These are phyloP conservation scores for Notarius lentiginosus DNA, from an alignment of 2,113 vertebrate genomes.

Conservation along the genomic window DNA sequence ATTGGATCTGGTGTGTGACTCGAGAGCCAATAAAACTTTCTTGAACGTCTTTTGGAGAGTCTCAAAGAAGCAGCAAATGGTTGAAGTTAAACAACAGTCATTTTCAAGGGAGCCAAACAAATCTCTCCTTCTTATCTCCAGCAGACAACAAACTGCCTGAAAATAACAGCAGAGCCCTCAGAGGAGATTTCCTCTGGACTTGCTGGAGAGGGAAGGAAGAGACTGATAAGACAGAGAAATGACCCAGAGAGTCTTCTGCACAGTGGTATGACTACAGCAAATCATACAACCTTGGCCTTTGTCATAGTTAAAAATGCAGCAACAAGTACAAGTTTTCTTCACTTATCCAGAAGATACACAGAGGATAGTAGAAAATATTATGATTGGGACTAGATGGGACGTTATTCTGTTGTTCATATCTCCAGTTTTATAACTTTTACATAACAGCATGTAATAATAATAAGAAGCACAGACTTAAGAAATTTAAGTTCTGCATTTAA, in stretches of 20 bases:
- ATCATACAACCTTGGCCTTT: conserved; percentile 11
- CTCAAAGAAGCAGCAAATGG: not conserved
- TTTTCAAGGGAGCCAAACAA: conserved; percentile 50
- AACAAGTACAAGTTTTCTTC: not conserved
- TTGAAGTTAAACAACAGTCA: not conserved
- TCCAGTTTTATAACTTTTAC: not conserved
- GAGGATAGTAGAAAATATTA: not conserved
- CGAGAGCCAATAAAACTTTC: not conserved
- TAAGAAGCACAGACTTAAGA: too few species aligned
- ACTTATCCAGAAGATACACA: not conserved
- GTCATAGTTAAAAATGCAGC: conserved; percentile 5
- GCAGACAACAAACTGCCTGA: conserved; percentile 63
- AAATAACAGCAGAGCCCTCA: conserved; percentile 68
- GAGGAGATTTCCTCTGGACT: conserved; percentile 66
- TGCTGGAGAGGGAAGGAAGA: conserved; percentile 38
- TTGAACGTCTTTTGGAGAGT: not conserved
- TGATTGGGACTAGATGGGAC: not conserved
- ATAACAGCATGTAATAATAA: not conserved
- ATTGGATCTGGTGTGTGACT: not conserved
- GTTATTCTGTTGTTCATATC: not conserved
- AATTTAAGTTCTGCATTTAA: too few species aligned
- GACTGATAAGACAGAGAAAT: conserved; percentile 29
- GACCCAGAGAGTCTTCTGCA: conserved; percentile 36
- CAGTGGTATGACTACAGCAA: conserved; percentile 19
- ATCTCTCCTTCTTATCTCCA: conserved; percentile 62